Base-by-base conservation (phyloP, 2,888 invertebrate genomes). In the Ormyrus rosae region DNA sequence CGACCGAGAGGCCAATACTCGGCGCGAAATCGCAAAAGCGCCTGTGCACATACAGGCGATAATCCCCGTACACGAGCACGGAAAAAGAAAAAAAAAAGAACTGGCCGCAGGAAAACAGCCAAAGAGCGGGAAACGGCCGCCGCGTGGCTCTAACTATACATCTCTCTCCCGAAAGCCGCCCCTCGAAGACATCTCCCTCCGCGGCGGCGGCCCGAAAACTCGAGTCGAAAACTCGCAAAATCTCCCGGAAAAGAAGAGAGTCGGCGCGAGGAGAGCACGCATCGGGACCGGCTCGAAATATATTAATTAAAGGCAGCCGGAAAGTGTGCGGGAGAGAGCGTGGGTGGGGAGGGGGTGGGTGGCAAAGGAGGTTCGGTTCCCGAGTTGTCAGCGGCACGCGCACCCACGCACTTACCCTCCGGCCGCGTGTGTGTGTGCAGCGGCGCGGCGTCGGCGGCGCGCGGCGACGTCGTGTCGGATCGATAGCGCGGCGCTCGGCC, bases 401-500 rank as follows among this genome's bases (percentile, higher is more conserved):
- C 58, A 56, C 46, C 5, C 34, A 34, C 34, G 34, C 34, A 34
- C 34, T 34, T 34, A 34, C 34, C n/a, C 45, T 45, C 13, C 53
- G 69, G 45, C 64, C 60, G 50, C 55, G 34, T 10, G 58, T 6
- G 56, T 34, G 10, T 13, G 13, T 13, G 48, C 10, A 53, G 60
- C 19, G 51, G 34, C 8, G 9, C 34, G 58, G 48, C 6, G 70
- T 19, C 13, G n/a, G 10, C 72, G 45, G 11, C 58, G 48, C 75
- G 51, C 75, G 51, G 60, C 65, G 67, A 60, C 45, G 56, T 45
- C 56, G 63, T 61, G 65, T 51, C 46, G 75, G 80, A 80, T 80
- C 80, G 80, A 80, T 80, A 80, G 68, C 69, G 58, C 69, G 67
- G 64, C 58, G 8, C 48, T n/a, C 71, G 73, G 64, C 75, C 70